Conservation (phyloP, 2,888 invertebrate genomes). For the Tenthredo distinguenda region DNA sequence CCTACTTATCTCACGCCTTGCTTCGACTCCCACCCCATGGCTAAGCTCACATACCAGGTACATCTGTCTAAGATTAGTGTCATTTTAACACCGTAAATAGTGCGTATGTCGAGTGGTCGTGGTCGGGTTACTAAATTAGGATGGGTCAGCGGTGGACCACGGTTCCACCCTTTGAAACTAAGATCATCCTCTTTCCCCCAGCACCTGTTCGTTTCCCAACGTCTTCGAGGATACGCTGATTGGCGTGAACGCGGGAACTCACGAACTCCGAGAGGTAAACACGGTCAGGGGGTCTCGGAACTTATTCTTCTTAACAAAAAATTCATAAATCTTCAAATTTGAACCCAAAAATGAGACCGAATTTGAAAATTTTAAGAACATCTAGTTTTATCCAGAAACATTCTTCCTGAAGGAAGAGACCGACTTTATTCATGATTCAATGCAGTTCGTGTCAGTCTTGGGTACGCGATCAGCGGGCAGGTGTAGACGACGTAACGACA, state of each 20-base stretch:
- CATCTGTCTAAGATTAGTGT: neutral
- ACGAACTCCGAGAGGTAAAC: neutral
- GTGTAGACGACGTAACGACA: too few species aligned
- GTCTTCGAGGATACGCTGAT: slow-evolving; percentile 19
- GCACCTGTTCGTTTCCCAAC: slow-evolving; percentile 33
- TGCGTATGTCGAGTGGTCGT: neutral
- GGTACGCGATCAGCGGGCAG: too few species aligned
- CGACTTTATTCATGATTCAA: too few species aligned
- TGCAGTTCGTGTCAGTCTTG: too few species aligned
- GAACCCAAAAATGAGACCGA: neutral
- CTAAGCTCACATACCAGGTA: neutral
- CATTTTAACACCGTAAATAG: neutral
- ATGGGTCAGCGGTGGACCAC: slow-evolving; percentile 18
- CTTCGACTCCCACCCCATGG: neutral
- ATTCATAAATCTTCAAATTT: neutral
- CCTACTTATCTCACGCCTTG: neutral
- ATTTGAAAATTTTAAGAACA: too few species aligned
- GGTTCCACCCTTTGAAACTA: neutral
- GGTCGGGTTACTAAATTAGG: neutral
- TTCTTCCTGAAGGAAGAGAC: too few species aligned
- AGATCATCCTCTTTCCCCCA: neutral
- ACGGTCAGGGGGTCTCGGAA: neutral
- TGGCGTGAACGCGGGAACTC: neutral
- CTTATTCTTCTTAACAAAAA: neutral
- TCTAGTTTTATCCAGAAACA: too few species aligned